Evolutionary conservation across 2,113 vertebrate species (phyloP), one percentile per base, ranked within the genome.

Genomic region (Fulica atra): DNA sequence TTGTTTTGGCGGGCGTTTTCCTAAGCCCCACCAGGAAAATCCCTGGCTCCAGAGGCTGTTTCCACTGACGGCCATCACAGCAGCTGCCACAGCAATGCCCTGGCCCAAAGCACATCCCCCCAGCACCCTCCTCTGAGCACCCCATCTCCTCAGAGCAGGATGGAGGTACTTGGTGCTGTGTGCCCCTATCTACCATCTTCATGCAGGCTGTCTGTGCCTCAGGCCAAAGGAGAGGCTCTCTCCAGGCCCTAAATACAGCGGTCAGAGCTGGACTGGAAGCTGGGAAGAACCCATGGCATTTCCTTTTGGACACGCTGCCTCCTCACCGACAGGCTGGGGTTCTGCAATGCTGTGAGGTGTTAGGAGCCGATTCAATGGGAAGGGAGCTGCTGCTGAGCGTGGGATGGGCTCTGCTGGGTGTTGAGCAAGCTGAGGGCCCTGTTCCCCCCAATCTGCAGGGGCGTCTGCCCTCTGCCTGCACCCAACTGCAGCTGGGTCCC

Each of bases 201-300:
- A 14, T 13, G 87, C 33, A 7, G 44, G 42, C 29, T 17, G 29
- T 1, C 42, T 7, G 54, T 40, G 70, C 54, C 4, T 2, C 4
- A 38, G 42, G 44, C 6, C 18, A 28, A 17, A 40, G 69, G 53
- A 82, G 33, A 29, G 11, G 59, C 44, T 53, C 69, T 81, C 29
- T 13, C 40, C 0, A 0, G 42, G 53, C 59, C 0, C 0, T 61
- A 25, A 77, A 36, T 65, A 21, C 7, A 1, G 19, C 1, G 17
- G 29, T 64, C n/a, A 36, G 63, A 59, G 42, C 42, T 80, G 29
- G 28, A 18, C 6, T 7, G 0, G 5, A 5, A 0, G n/a, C 50
- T 48, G 2, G 2, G 35, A n/a, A 60, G 21, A 19, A 9, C 11
- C 44, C 20, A 3, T 2, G 1, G 65, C 6, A 0, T 54, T 79